Evolutionary conservation across 2,888 invertebrate species (phyloP), one percentile per base, ranked within the genome.

Genomic region (Formica aserva): DNA sequence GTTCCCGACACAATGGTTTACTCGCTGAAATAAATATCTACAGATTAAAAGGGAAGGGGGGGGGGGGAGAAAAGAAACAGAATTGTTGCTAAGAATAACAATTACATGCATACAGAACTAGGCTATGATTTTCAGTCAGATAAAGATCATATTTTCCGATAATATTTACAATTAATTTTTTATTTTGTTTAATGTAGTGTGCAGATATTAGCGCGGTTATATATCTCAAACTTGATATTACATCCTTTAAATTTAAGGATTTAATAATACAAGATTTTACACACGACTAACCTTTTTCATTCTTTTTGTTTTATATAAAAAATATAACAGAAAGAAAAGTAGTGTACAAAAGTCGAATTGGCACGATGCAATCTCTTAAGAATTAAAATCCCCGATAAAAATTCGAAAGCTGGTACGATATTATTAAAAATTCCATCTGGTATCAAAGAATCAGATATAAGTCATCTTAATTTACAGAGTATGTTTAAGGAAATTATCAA

Each of bases 11-110:
- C 18, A 32, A 2, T 3, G 83, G 29, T 22, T 66, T n/a, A 3
- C 45, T 84, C n/a, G 9, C 86, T 86, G 63, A 52, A 48, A 82
- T 2, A 66, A 57, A 29, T n/a, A 52, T 69, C 32, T 29, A 18
- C 8, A n/a, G n/a, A 26, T 66, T 18, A 41, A 69, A 52, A 1
- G 45, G 1, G n/a, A 0, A 26, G 26, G 1, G 26, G 1, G 5
- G 45, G 0, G n/a, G 4, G 3, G 22, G 9, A 9, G 6, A n/a
- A n/a, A 8, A 48, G 18, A 18, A 48, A 18, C 18, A 6, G n/a
- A 4, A 65, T 22, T 22, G 22, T 9, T 63, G 5, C 18, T 29
- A 26, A 32, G 4, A 63, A 45, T 45, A 63, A 26, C 13, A 57
- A 35, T 74, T 32, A 57, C 15, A 1, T 8, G 29, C 32, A 13